A percentile compares a stretch with the other conserved stretches of the same genome.
Evolutionary conservation across 2,113 vertebrate species (phyloP).

Genomic region (Ascaphus truei): DNA sequence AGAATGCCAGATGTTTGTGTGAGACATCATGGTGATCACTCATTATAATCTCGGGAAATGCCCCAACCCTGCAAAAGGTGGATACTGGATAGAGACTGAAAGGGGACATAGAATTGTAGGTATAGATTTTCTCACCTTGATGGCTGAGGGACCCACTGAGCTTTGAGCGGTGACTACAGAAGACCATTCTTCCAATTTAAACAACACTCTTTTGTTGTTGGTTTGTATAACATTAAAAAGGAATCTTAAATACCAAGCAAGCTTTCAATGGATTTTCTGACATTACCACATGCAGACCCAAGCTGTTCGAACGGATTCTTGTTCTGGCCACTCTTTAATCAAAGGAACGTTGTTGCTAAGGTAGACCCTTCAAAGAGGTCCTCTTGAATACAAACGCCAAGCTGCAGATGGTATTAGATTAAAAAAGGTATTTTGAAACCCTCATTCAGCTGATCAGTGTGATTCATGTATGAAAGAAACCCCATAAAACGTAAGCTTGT

Average conservation of each 20-base stretch:
- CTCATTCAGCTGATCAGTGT: too few relatives aligned
- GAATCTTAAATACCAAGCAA: slow-evolving; percentile 46
- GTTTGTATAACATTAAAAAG: slow-evolving; percentile 44
- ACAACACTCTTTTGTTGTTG: slow-evolving; percentile 55
- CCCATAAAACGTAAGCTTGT: too few relatives aligned
- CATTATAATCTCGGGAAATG: slow-evolving; percentile 51
- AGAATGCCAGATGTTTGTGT: slow-evolving; percentile 59
- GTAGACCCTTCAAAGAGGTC: slow-evolving; percentile 1
- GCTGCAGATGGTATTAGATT: neutral
- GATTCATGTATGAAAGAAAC: too few relatives aligned
- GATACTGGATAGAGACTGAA: slow-evolving; percentile 44
- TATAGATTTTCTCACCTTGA: slow-evolving; percentile 54
- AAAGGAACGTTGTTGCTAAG: slow-evolving; percentile 1
- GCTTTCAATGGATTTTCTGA: slow-evolving; percentile 46
- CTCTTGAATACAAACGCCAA: neutral
- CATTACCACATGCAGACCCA: slow-evolving; percentile 37
- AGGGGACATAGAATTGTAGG: slow-evolving; percentile 45
- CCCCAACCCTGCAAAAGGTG: slow-evolving; percentile 48
- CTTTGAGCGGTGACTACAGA: slow-evolving; percentile 42
- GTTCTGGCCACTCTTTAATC: slow-evolving; percentile 10
- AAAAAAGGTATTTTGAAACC: neutral
- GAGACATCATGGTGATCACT: slow-evolving; percentile 50
- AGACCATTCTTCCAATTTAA: slow-evolving; percentile 49
- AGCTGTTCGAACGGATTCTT: neutral
- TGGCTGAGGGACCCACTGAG: slow-evolving; percentile 52